A percentile compares a stretch with the other conserved stretches of the same genome.
Conservation (phyloP, 1,140 invertebrate genomes). For the Drosophila sucinea region DNA sequence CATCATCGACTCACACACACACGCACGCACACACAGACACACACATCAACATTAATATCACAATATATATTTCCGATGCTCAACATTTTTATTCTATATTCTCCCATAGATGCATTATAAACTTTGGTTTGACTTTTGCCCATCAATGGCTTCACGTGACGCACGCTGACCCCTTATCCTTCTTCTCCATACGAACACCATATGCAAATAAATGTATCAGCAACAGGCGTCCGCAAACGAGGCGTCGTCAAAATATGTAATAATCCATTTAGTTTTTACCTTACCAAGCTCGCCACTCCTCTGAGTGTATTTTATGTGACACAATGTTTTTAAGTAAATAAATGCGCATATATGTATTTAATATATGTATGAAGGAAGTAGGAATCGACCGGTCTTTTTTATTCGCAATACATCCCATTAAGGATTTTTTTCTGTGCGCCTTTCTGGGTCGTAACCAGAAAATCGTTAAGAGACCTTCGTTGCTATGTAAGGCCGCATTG, state of each 20-base stretch:
- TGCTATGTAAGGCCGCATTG: no score
- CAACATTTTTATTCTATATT: conserved; percentile 25
- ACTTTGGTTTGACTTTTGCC: conserved; percentile 35
- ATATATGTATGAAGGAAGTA: conserved; percentile 64
- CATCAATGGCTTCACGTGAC: conserved; percentile 12
- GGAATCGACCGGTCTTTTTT: background rate
- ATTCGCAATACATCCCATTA: background rate
- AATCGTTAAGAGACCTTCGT: no score
- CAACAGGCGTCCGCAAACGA: conserved; percentile 14
- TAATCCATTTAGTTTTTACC: conserved; percentile 49
- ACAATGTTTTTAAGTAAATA: conserved; percentile 61
- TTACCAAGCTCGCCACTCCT: conserved; percentile 14
- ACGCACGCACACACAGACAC: background rate
- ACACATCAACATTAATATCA: background rate
- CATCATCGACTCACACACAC: background rate
- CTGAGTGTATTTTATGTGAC: conserved; percentile 57
- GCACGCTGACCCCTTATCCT: conserved; percentile 3
- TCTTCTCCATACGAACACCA: background rate
- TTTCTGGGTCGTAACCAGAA: no score
- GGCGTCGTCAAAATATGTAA: conserved; percentile 19
- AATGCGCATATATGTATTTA: conserved; percentile 79
- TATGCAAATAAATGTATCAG: background rate
- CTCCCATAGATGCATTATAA: conserved; percentile 65
- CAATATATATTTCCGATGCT: background rate
- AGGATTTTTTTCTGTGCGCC: no score